Percentiles rank a stretch among this genome's conserved stretches.
These are phyloP conservation scores for Blera fallax DNA, from an alignment of 2,888 invertebrate genomes.

Conservation along the genomic window DNA sequence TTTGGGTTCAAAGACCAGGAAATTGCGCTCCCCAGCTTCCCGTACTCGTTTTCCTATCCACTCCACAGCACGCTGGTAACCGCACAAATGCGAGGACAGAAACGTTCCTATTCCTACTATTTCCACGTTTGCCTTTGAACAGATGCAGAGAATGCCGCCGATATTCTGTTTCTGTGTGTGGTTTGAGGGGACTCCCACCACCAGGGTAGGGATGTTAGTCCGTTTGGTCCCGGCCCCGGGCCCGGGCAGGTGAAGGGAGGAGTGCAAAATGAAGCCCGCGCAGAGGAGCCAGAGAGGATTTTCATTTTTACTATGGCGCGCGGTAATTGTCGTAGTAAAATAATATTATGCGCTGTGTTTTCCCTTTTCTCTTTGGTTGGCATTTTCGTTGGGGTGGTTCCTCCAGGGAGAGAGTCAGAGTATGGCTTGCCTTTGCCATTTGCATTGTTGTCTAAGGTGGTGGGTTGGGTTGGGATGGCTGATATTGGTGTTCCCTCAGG, in stretches of 20 bases:
- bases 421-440: background rate
- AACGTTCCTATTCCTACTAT: conserved; percentile 15
- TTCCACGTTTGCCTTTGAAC: conserved; percentile 23
- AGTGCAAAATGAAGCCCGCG: background rate
- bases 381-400: background rate
- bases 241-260: background rate
- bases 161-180: conserved; percentile 11
- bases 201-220: background rate
- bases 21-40: conserved; percentile 63
- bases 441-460: conserved; percentile 54
- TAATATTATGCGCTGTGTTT: conserved; percentile 31
- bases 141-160: conserved; percentile 38
- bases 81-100: conserved; percentile 42
- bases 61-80: conserved; percentile 21
- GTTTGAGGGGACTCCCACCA: background rate
- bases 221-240: background rate
- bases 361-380: conserved; percentile 1
- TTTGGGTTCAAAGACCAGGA: conserved; percentile 75
- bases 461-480: background rate
- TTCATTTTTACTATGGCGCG: conserved; percentile 52
- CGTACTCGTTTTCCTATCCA: too few relatives aligned
- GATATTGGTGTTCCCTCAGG: conserved; percentile 26
- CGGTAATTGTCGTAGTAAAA: conserved; percentile 63
- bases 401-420: background rate
- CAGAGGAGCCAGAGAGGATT: conserved; percentile 8